A percentile compares a stretch with the other conserved stretches of the same genome.
These are phyloP conservation scores for Anthopleura sola DNA, from an alignment of 64 coral and sea anemone species.

Conservation along the genomic window DNA sequence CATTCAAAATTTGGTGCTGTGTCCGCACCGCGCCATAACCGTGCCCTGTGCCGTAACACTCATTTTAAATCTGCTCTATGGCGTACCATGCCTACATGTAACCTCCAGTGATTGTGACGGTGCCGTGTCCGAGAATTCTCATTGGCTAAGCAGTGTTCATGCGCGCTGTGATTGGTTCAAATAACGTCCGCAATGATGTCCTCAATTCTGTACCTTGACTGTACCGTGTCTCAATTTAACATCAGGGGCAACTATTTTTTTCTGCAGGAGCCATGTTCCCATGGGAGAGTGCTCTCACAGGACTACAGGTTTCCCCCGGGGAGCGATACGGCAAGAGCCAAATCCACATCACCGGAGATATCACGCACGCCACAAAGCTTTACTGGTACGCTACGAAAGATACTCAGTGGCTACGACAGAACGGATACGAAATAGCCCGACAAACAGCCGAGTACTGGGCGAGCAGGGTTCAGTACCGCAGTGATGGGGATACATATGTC, in stretches of 20 bases:
- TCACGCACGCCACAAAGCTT: slow-evolving; percentile 76
- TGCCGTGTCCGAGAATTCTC: too few species aligned
- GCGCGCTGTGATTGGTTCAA: too few species aligned
- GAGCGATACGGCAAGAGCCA: slow-evolving; percentile 76
- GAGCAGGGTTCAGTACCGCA: slow-evolving; percentile 67
- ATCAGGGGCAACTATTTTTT: background rate
- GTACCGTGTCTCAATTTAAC: too few species aligned
- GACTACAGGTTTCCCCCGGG: slow-evolving; percentile 72
- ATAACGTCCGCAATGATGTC: too few species aligned
- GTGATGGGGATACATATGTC: slow-evolving; percentile 50
- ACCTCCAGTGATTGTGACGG: too few species aligned
- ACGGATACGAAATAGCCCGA: slow-evolving; percentile 64
- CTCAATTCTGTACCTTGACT: too few species aligned
- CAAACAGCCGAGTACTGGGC: slow-evolving; percentile 90
- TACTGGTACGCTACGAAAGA: slow-evolving; percentile 83
- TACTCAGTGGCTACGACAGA: slow-evolving; percentile 55
- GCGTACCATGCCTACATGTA: too few species aligned
- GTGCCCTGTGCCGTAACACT: too few species aligned
- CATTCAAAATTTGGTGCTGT: too few species aligned
- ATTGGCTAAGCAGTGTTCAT: too few species aligned
- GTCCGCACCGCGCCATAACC: too few species aligned
- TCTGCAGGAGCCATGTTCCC: slow-evolving; percentile 89
- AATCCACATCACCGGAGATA: slow-evolving; percentile 84
- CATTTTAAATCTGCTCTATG: too few species aligned
- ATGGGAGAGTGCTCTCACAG: slow-evolving; percentile 88